phyloP scores from a whole-genome alignment of 2,797 vertebrate genomes.

The Pangasius sanitwongsei region DNA sequence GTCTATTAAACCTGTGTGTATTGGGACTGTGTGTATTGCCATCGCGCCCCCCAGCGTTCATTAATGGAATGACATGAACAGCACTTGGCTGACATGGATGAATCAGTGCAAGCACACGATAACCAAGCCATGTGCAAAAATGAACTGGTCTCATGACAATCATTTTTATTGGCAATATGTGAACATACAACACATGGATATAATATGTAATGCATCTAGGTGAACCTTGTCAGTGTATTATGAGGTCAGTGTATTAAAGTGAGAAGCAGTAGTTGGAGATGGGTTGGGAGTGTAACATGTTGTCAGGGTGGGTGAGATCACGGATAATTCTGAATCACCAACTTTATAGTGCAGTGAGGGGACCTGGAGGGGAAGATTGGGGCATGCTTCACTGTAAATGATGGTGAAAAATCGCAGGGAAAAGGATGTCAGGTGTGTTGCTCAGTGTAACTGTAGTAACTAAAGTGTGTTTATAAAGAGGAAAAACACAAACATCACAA shows the following conservation, averaged over 20 bases:
- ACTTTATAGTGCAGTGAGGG: not conserved
- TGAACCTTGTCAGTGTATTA: slow-evolving; percentile 18
- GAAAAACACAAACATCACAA: not conserved
- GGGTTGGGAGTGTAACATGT: not conserved
- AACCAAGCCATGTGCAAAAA: not conserved
- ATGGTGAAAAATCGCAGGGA: not conserved
- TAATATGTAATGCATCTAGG: slow-evolving; percentile 13
- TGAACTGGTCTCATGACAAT: not conserved
- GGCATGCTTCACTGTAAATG: not conserved
- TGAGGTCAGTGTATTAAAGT: slow-evolving; percentile 13
- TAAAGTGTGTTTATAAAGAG: not conserved
- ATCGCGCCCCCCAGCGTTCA: slow-evolving; percentile 58
- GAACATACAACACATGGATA: not conserved
- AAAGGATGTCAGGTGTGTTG: slow-evolving; percentile 10
- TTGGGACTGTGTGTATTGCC: slow-evolving; percentile 36
- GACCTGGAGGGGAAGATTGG: not conserved
- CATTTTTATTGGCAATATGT: slow-evolving; percentile 38
- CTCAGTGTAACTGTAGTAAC: not conserved
- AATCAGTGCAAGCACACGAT: not conserved
- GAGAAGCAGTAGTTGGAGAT: slow-evolving; percentile 27
- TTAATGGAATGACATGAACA: slow-evolving; percentile 49
- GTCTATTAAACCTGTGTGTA: slow-evolving; percentile 21
- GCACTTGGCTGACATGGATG: not conserved
- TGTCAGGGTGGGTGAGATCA: slow-evolving; percentile 21
- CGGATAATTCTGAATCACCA: slow-evolving; percentile 21